Conservation (phyloP, 2,797 vertebrate genomes). For the Anolis apletophallus region DNA sequence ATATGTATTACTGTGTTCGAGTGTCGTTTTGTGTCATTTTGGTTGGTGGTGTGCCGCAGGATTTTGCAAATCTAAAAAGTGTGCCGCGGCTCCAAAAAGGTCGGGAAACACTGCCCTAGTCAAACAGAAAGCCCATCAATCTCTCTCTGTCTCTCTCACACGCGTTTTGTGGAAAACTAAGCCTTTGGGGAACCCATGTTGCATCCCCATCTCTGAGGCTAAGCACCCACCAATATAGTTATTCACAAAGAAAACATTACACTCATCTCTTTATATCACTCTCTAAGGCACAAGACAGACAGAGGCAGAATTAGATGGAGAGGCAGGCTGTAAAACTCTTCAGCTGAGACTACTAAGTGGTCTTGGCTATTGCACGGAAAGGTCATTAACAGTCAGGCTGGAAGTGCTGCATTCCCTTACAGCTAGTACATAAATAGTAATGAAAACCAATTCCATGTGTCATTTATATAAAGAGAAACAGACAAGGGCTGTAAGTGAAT, state of each 20-base stretch:
- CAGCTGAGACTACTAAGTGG: slow-evolving; percentile 34
- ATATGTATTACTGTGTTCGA: too few relatives aligned
- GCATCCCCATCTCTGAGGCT: slow-evolving; percentile 39
- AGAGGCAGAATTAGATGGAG: slow-evolving; percentile 38
- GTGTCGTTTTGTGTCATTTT: too few relatives aligned
- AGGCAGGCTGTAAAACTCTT: slow-evolving; percentile 60
- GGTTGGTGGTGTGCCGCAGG: too few relatives aligned
- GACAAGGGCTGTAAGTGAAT: background rate
- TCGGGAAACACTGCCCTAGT: too few relatives aligned
- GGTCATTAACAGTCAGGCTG: slow-evolving; percentile 58
- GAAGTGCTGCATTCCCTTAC: slow-evolving; percentile 36
- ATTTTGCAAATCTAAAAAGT: too few relatives aligned
- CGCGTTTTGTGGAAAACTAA: slow-evolving; percentile 54
- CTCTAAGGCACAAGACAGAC: background rate
- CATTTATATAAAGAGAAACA: fast-evolving
- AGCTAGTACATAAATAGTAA: slow-evolving; percentile 62
- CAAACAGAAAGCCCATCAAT: background rate
- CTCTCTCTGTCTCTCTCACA: background rate
- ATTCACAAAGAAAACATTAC: fast-evolving
- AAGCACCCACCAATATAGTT: background rate
- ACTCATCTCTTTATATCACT: background rate
- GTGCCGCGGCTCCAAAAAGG: too few relatives aligned
- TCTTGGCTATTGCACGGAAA: slow-evolving; percentile 47
- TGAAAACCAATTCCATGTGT: slow-evolving; percentile 23
- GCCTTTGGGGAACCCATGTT: slow-evolving; percentile 50